These are phyloP conservation scores for Hylaeus anthracinus DNA, from an alignment of 1,140 invertebrate genomes.

Conservation along the genomic window DNA sequence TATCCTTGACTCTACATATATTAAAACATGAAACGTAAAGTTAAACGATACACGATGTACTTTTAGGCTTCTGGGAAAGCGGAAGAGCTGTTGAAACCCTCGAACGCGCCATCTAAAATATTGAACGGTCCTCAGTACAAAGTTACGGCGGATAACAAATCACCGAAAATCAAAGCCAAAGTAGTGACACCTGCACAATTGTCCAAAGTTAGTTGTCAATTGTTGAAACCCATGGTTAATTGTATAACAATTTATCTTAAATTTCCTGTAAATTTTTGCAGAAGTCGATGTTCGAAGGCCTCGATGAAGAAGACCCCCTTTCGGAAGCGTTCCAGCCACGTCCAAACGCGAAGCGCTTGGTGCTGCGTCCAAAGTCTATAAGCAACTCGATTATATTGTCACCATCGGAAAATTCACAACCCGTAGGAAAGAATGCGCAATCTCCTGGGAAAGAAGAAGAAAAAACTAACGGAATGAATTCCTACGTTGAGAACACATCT, in stretches of 20 bases:
- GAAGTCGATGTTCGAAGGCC: conserved; percentile 87
- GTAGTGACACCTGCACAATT: conserved; percentile 80
- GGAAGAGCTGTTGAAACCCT: conserved; percentile 88
- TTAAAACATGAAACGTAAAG: background rate
- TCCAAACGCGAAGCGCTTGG: conserved; percentile 84
- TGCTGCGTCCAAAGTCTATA: conserved; percentile 79
- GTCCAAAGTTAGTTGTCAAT: conserved; percentile 78
- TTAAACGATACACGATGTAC: conserved; percentile 26
- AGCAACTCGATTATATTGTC: conserved; percentile 49
- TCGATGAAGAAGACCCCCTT: conserved; percentile 86
- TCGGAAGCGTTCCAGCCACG: conserved; percentile 84
- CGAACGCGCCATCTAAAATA: conserved; percentile 85
- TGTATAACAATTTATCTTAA: background rate
- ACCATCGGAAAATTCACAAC: conserved; percentile 57
- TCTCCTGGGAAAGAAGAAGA: conserved; percentile 30
- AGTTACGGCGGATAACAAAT: conserved; percentile 83
- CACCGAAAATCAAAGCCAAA: conserved; percentile 84
- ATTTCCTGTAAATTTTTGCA: conserved; percentile 51
- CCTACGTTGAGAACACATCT: conserved; percentile 38
- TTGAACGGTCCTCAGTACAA: conserved; percentile 83
- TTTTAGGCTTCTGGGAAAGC: conserved; percentile 83
- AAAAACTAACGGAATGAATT: conserved; percentile 30
- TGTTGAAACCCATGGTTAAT: background rate
- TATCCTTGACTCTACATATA: background rate
- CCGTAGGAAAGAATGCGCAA: conserved; percentile 33